Conservation (phyloP, 2,113 vertebrate species). For the Pardalotus punctatus region DNA sequence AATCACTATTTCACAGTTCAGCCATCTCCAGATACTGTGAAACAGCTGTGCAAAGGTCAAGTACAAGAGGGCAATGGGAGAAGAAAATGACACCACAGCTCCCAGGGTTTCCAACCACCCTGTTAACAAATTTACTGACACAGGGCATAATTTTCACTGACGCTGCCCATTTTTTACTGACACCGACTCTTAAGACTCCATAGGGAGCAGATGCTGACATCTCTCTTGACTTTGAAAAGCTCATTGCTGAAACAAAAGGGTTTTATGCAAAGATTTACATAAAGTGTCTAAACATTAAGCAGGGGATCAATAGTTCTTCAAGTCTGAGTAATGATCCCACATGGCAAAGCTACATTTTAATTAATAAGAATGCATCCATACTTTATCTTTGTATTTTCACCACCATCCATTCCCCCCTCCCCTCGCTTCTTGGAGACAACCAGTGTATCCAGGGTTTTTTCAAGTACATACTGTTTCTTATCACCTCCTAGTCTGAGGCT, state of each 20-base stretch:
- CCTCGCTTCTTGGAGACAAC: not conserved
- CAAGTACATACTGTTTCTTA: not conserved
- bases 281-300: slow-evolving; percentile 52
- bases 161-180: slow-evolving; percentile 51
- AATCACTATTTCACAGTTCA: slow-evolving; percentile 57
- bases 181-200: slow-evolving; percentile 44
- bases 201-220: slow-evolving; percentile 40
- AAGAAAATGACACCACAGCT: slow-evolving; percentile 36
- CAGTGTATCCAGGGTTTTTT: not conserved
- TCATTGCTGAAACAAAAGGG: slow-evolving; percentile 46
- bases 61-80: slow-evolving; percentile 32
- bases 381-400: not conserved
- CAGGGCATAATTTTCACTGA: slow-evolving; percentile 59
- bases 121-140: slow-evolving; percentile 61
- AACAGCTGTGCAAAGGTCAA: slow-evolving; percentile 63
- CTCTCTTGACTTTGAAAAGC: slow-evolving; percentile 57
- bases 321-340: slow-evolving; percentile 49
- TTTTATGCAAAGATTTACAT: slow-evolving; percentile 68
- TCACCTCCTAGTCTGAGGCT: not conserved
- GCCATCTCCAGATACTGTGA: slow-evolving; percentile 50
- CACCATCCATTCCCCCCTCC: fast-evolving
- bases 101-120: slow-evolving; percentile 18
- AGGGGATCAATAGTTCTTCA: slow-evolving; percentile 33
- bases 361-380: slow-evolving; percentile 2
- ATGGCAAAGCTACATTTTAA: slow-evolving; percentile 28